phyloP scores from a whole-genome alignment of 2,888 invertebrate species.

The Torymus auratus region DNA sequence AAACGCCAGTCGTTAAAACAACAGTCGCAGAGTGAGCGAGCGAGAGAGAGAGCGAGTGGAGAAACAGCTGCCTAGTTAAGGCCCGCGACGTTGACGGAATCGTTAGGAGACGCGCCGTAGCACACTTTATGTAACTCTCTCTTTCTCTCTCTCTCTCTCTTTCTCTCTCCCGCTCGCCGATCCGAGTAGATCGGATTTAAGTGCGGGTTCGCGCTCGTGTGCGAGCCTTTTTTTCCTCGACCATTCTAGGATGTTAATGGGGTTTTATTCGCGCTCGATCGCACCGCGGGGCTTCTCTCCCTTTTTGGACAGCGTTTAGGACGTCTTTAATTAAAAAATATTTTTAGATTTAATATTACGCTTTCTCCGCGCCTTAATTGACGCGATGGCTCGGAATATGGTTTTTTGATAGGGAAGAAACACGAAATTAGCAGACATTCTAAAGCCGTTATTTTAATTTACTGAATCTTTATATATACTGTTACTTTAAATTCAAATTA shows the following conservation, averaged over 20 bases:
- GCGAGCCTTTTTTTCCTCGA: not conserved
- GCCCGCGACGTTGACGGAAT: slow-evolving; percentile 58
- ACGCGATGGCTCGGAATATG: not conserved
- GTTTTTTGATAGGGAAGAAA: not conserved
- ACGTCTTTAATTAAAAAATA: not conserved
- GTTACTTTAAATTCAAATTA: too few relatives aligned
- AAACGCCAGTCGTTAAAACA: slow-evolving; percentile 59
- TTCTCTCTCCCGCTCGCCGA: not conserved
- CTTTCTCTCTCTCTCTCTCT: not conserved
- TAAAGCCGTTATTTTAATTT: too few relatives aligned
- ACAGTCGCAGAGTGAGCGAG: slow-evolving; percentile 33
- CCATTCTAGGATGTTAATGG: slow-evolving; percentile 13
- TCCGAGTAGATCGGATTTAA: slow-evolving; percentile 31
- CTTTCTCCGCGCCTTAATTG: not conserved
- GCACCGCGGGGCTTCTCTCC: not conserved
- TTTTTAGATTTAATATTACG: not conserved
- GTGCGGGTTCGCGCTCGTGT: not conserved
- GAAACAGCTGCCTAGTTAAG: slow-evolving; percentile 55
- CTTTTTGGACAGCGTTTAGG: not conserved
- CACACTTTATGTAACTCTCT: slow-evolving; percentile 39
- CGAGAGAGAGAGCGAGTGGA: slow-evolving; percentile 27
- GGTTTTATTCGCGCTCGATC: slow-evolving; percentile 12
- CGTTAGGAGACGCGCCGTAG: slow-evolving; percentile 50
- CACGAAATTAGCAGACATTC: too few relatives aligned
- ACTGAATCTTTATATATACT: too few relatives aligned